Percentiles rank a stretch among this genome's conserved stretches.
phyloP scores from a whole-genome alignment of 2,888 invertebrate species.

The Fragum sueziense region DNA sequence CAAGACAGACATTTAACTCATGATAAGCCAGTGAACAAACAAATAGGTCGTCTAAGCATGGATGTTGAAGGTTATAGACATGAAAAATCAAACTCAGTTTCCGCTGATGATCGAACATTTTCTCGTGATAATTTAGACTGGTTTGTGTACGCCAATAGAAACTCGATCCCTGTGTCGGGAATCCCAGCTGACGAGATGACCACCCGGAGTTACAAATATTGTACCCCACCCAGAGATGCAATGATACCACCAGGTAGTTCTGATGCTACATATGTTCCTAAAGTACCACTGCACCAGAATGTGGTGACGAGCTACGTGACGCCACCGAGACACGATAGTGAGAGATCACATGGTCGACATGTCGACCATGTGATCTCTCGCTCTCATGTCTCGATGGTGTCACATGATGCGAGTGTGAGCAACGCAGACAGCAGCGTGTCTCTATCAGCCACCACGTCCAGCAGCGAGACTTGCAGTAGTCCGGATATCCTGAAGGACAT shows the following conservation, averaged over 20 bases:
- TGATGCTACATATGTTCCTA: constrained; percentile 7
- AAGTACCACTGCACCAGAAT: constrained; percentile 32
- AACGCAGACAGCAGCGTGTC: constrained; percentile 54
- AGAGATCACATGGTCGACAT: constrained; percentile 2
- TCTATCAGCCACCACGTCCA: constrained; percentile 54
- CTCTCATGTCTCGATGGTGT: too few species aligned
- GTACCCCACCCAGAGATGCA: constrained; percentile 61
- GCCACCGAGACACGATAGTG: constrained; percentile 22
- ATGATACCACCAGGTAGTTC: constrained; percentile 42
- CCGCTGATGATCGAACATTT: constrained; percentile 47
- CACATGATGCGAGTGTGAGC: constrained; percentile 18
- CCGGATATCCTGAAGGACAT: constrained; percentile 57
- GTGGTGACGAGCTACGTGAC: constrained; percentile 39
- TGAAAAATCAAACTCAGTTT: constrained; percentile 55
- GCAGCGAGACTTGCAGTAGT: constrained; percentile 61
- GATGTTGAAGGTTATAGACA: constrained; percentile 26
- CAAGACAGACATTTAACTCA: not conserved
- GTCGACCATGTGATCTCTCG: not conserved
- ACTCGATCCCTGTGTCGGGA: constrained; percentile 65
- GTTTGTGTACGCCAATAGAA: constrained; percentile 75
- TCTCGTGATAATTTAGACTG: constrained; percentile 72
- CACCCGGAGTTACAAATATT: constrained; percentile 54
- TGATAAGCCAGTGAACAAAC: constrained; percentile 29
- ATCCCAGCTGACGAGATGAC: constrained; percentile 51
- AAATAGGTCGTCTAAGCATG: constrained; percentile 33